Conservation (phyloP, 2,797 vertebrate species). For the Pseudomugil tenellus region DNA sequence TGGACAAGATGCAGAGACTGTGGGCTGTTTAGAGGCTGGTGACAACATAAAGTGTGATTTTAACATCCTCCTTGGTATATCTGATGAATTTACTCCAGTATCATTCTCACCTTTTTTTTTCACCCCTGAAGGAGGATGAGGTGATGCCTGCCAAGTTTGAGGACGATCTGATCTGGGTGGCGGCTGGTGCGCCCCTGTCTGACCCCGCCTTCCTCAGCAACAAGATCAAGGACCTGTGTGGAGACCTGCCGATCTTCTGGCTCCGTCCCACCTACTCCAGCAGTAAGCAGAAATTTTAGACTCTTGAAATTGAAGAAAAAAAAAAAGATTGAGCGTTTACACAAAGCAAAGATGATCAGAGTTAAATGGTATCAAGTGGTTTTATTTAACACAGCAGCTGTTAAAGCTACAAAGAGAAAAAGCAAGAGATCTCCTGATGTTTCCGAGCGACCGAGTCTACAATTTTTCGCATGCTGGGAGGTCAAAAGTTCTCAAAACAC, state of each 20-base stretch:
- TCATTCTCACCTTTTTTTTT: neutral
- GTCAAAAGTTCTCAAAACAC: constrained; percentile 61
- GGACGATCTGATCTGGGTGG: constrained; percentile 93
- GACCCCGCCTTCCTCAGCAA: constrained; percentile 90
- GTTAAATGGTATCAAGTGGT: constrained; percentile 44
- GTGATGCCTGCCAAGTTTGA: constrained; percentile 94
- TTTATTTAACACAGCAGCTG: constrained; percentile 42
- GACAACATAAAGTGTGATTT: constrained; percentile 27
- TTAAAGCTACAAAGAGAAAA: constrained; percentile 43
- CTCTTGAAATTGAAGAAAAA: neutral
- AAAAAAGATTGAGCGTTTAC: neutral
- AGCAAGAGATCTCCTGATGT: constrained; percentile 49
- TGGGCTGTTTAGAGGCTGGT: constrained; percentile 41
- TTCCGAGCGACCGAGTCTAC: constrained; percentile 21
- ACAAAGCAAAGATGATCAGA: constrained; percentile 40
- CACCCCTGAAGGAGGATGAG: constrained; percentile 86
- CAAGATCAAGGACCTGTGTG: constrained; percentile 91
- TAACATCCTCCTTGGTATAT: constrained; percentile 6
- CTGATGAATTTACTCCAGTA: constrained; percentile 9
- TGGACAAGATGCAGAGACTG: constrained; percentile 41
- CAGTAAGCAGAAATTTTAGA: constrained; percentile 78
- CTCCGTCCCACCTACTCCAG: constrained; percentile 89
- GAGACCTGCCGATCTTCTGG: constrained; percentile 93
- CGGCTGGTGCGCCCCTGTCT: constrained; percentile 87
- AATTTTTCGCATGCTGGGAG: constrained; percentile 44